Conservation (phyloP, 92 coral and sea anemone species). For the Palythoa caribaeorum region DNA sequence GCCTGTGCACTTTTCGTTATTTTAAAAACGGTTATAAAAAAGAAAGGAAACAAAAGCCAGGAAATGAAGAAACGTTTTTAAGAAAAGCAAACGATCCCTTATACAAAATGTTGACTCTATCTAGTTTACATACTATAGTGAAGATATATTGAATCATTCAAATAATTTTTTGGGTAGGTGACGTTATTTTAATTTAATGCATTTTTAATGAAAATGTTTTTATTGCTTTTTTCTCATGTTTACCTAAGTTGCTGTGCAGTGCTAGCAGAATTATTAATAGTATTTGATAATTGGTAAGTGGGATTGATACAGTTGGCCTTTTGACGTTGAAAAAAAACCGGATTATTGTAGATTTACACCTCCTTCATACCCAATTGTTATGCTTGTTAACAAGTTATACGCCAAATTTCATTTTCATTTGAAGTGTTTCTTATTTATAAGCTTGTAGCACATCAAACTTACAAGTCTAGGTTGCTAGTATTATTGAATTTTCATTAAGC, state of each 20-base stretch:
- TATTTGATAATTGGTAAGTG: not conserved
- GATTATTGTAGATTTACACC: no score
- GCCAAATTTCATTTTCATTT: no score
- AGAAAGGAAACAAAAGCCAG: no score
- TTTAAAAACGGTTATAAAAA: no score
- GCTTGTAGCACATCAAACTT: not conserved
- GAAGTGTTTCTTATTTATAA: not conserved
- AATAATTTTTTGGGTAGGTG: not conserved
- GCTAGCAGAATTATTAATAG: not conserved
- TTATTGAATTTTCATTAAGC: not conserved
- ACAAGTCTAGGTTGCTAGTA: not conserved
- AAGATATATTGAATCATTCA: no score
- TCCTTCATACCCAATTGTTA: not conserved
- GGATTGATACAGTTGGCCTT: not conserved
- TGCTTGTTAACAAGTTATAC: not conserved
- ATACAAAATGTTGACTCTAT: no score
- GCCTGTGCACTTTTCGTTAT: no score
- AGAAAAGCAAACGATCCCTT: no score
- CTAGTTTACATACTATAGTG: no score
- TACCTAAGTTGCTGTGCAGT: not conserved
- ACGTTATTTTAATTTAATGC: conserved; percentile 1
- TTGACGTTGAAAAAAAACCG: not conserved
- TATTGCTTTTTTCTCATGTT: conserved; percentile 6
- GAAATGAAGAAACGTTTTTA: no score
- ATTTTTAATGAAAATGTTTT: conserved; percentile 27